A percentile compares a stretch with the other conserved stretches of the same genome.
Evolutionary conservation across 2,113 vertebrate species (phyloP).

Genomic region (Psettodes erumei): DNA sequence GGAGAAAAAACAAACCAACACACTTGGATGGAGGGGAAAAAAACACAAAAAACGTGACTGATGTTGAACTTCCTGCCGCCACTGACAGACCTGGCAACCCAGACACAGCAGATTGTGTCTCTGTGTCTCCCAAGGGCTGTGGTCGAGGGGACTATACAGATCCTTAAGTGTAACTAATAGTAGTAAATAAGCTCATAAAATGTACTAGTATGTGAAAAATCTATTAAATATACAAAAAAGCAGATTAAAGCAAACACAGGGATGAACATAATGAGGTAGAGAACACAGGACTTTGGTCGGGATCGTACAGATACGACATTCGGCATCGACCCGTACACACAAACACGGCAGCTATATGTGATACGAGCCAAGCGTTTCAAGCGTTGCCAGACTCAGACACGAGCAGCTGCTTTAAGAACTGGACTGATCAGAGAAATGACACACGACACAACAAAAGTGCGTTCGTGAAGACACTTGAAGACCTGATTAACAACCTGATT

Average conservation of each 20-base stretch:
- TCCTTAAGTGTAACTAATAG: neutral
- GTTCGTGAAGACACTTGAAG: neutral
- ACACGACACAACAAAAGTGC: neutral
- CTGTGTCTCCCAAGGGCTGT: neutral
- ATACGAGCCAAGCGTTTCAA: neutral
- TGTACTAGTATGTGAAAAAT: conserved; percentile 4
- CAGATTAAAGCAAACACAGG: neutral
- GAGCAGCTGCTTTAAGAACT: neutral
- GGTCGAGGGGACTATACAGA: neutral
- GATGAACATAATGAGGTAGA: neutral
- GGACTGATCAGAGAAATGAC: neutral
- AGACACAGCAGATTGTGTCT: neutral
- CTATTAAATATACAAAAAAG: neutral
- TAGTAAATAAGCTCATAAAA: too few species aligned
- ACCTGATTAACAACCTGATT: neutral
- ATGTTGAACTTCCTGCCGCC: neutral
- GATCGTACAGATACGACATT: neutral
- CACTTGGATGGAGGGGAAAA: neutral
- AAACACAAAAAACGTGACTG: neutral
- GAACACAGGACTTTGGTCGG: conserved; percentile 38
- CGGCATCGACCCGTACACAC: neutral
- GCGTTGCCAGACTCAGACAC: too few species aligned
- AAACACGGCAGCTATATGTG: neutral
- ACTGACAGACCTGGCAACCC: neutral
- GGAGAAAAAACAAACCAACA: neutral